Evolutionary conservation across 1,140 invertebrate genomes (phyloP).

Genomic region (Eufriesea mexicana): DNA sequence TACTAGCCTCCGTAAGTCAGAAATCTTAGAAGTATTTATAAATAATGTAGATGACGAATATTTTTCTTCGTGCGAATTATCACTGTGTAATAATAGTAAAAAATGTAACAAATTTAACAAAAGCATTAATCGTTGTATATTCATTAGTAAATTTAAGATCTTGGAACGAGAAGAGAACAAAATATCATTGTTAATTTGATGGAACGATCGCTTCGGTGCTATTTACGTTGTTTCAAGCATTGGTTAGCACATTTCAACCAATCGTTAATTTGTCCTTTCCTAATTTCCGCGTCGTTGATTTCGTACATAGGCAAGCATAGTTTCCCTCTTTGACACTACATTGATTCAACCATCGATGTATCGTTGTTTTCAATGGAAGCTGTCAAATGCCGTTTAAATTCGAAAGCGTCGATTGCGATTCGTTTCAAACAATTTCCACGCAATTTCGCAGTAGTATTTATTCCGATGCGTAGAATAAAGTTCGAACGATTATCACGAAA

Average conservation of each 20-base stretch:
- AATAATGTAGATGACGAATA: background rate
- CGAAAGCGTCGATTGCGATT: background rate
- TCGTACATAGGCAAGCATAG: background rate
- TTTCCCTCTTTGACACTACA: slow-evolving; percentile 11
- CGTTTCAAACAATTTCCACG: background rate
- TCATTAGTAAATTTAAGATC: background rate
- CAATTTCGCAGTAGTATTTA: no score
- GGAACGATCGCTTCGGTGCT: slow-evolving; percentile 19
- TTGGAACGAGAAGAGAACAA: background rate
- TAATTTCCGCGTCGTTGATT: slow-evolving; percentile 38
- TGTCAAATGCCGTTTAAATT: slow-evolving; percentile 11
- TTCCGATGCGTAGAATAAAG: background rate
- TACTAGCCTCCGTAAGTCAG: slow-evolving; percentile 3
- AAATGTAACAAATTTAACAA: background rate
- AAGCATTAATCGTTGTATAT: background rate
- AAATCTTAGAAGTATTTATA: slow-evolving; percentile 4
- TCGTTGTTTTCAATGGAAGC: background rate
- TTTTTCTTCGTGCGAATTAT: background rate
- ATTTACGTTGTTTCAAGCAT: slow-evolving; percentile 15
- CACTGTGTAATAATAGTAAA: background rate
- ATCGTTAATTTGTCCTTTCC: slow-evolving; percentile 37
- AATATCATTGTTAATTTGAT: background rate
- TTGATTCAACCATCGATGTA: slow-evolving; percentile 8
- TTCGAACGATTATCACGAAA: background rate
- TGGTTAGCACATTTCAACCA: slow-evolving; percentile 19